Evolutionary conservation across 2,113 vertebrate genomes (phyloP), one percentile per base, ranked within the genome.

Genomic region (Sander lucioperca): DNA sequence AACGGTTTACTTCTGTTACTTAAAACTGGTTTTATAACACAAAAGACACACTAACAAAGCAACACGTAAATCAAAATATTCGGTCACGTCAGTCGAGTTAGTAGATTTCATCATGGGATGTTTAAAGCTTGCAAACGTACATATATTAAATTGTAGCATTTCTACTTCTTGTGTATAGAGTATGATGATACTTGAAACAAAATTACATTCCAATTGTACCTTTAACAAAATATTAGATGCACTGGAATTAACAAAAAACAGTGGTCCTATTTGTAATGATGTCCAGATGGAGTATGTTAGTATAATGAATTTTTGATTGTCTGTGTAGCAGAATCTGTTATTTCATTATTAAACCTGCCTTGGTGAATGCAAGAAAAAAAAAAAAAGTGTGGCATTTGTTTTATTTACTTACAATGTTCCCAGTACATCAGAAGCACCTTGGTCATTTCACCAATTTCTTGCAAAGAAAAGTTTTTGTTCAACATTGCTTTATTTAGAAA

Each of bases 291-390:
- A 54, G n/a, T 14, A 27, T 47, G 15, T 63, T 39, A 14, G 27
- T 53, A 18, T 12, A 27, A 59, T 67, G 6, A 53, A 45, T 25
- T 54, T 3, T 1, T 63, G 27, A 54, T 33, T 51, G 23, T 47
- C 6, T 79, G 45, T 53, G 5, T 14, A 51, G 18, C 33, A 45
- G 8, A 33, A 80, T 48, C 12, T 71, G 30, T 53, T 0, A 18
- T 7, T 14, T 69, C 48, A 13, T 45, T 2, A 83, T 77, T 77
- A 77, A 83, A 82, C 27, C 68, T 58, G 66, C 14, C 19, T 47
- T 23, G 6, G 0, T 25, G 30, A 39, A 63, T 54, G 16, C n/a
- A 51, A 62, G 11, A 19, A n/a, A 14, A 43, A 30, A 19, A n/a
- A 14, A 43, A 30, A 8, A 27, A 33, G 16, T 45, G 23, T 27